phyloP scores from a whole-genome alignment of 2,888 invertebrate species.

The Dimorphilus gyrociliatus region DNA sequence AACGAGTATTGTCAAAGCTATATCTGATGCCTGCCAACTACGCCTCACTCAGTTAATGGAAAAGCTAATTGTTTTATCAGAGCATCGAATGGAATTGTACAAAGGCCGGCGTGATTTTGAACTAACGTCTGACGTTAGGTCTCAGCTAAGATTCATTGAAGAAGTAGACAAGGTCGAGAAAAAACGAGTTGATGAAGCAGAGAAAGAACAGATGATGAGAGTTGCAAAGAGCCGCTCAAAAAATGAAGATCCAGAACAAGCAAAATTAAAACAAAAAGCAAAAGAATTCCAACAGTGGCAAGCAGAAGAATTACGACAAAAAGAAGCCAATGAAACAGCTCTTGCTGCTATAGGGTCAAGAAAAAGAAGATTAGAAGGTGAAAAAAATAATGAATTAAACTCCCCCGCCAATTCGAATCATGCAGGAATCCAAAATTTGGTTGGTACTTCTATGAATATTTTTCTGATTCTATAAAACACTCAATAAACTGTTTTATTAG shows the following conservation, averaged over 20 bases:
- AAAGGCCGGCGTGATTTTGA: no score
- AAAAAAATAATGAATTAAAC: no score
- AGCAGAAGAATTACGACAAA: constrained; percentile 77
- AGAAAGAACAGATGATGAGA: constrained; percentile 74
- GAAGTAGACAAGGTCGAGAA: constrained; percentile 84
- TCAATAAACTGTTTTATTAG: no score
- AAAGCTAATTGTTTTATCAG: constrained; percentile 76
- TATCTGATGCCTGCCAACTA: constrained; percentile 87
- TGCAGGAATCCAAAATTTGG: no score
- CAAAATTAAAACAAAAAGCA: constrained; percentile 86
- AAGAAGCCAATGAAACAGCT: constrained; percentile 87
- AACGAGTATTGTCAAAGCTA: no score
- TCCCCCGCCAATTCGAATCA: no score
- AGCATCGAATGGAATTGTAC: constrained; percentile 79
- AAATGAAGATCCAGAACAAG: constrained; percentile 91
- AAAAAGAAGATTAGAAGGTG: no score
- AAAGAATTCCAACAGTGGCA: constrained; percentile 88
- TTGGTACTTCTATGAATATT: no score
- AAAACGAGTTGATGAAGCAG: constrained; percentile 82
- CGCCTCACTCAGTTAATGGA: constrained; percentile 73
- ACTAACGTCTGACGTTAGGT: constrained; percentile 67
- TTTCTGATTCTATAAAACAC: no score
- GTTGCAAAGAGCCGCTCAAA: constrained; percentile 82
- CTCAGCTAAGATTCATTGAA: constrained; percentile 89
- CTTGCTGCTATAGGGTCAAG: constrained; percentile 86